A percentile compares a stretch with the other conserved stretches of the same genome.
These are phyloP conservation scores for Eupristina koningsbergeri DNA, from an alignment of 1,140 invertebrate genomes.

Conservation along the genomic window DNA sequence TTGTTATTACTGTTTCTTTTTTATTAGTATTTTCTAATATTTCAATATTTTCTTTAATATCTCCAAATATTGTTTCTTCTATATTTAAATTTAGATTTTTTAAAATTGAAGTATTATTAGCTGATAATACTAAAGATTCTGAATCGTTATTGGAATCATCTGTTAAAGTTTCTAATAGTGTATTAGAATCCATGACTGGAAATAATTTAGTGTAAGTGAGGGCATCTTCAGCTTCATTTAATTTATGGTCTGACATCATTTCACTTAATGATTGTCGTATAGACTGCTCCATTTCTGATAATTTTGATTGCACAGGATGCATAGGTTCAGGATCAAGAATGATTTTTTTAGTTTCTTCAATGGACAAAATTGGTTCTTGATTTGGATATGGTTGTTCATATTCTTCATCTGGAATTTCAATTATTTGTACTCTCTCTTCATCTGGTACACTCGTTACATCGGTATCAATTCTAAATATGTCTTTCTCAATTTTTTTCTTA, in stretches of 20 bases:
- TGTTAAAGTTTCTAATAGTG: constrained; percentile 40
- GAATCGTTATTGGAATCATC: constrained; percentile 37
- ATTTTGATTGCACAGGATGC: constrained; percentile 43
- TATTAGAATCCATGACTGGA: constrained; percentile 25
- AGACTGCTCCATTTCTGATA: constrained; percentile 54
- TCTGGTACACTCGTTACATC: constrained; percentile 64
- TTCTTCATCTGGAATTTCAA: constrained; percentile 68
- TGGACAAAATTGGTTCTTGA: constrained; percentile 57
- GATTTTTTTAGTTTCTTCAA: constrained; percentile 65
- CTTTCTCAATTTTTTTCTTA: constrained; percentile 32
- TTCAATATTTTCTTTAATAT: constrained; percentile 8
- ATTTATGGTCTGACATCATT: constrained; percentile 59
- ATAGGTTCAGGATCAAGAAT: constrained; percentile 57
- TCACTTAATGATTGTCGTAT: constrained; percentile 61
- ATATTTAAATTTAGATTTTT: constrained; percentile 30
- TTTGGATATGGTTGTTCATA: constrained; percentile 68
- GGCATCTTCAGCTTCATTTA: constrained; percentile 39
- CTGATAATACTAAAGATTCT: background rate
- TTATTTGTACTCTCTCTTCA: constrained; percentile 70
- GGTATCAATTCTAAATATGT: constrained; percentile 47
- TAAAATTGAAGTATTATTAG: background rate
- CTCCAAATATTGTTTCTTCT: constrained; percentile 18
- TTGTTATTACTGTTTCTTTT: background rate
- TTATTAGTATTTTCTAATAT: background rate
- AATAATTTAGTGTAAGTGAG: background rate